Percentiles rank a stretch among this genome's conserved stretches.
phyloP scores from a whole-genome alignment of 1,140 invertebrate species.

The Aphis gossypii region DNA sequence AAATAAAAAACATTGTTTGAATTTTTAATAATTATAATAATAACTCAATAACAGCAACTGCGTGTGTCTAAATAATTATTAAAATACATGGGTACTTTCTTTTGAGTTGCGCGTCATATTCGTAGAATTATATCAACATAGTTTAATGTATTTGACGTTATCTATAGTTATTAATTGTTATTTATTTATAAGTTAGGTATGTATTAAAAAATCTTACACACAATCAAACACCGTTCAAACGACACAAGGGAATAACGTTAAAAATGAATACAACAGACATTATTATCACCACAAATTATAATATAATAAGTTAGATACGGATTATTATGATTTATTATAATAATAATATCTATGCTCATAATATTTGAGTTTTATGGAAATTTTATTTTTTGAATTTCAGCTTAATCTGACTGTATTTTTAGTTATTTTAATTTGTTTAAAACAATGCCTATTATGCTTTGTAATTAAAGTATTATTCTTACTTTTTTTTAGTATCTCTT shows the following conservation, averaged over 20 bases:
- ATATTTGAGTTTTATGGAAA: not conserved
- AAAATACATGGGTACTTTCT: not conserved
- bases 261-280: not conserved
- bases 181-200: not conserved
- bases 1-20: not conserved
- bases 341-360: too few relatives aligned
- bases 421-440: too few relatives aligned
- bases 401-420: too few relatives aligned
- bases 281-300: not conserved
- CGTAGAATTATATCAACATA: not conserved
- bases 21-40: slow-evolving; percentile 11
- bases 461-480: not conserved
- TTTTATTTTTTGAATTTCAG: not conserved
- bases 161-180: not conserved
- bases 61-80: not conserved
- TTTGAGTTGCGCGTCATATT: not conserved
- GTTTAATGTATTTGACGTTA: not conserved
- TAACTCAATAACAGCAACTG: not conserved
- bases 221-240: too few relatives aligned
- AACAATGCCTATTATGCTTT: too few relatives aligned
- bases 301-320: too few relatives aligned
- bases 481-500: not conserved
- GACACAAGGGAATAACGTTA: not conserved
- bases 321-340: not conserved
- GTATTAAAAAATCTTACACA: not conserved